Percentiles rank a stretch among this genome's conserved stretches.
phyloP scores from a whole-genome alignment of 2,797 vertebrate species.

The Stomatorhinus walkeri region DNA sequence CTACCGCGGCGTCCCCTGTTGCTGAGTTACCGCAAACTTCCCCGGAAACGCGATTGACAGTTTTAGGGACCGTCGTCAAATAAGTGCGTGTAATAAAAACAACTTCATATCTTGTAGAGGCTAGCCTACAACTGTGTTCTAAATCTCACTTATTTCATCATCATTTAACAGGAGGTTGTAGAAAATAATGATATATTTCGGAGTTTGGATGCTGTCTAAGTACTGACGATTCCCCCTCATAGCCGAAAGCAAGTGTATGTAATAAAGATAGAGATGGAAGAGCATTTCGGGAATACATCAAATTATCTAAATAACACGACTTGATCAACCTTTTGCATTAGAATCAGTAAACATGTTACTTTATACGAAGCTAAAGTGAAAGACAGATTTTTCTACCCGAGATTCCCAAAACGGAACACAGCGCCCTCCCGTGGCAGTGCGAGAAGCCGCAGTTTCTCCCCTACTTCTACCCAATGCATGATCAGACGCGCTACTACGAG shows the following conservation, averaged over 20 bases:
- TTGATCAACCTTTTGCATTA: neutral
- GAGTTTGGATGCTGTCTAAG: neutral
- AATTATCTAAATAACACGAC: neutral
- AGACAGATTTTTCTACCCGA: neutral
- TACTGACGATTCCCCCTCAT: neutral
- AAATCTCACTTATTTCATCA: neutral
- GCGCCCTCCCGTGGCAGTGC: neutral
- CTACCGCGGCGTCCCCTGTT: conserved; percentile 39
- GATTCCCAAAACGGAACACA: neutral
- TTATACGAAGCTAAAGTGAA: neutral
- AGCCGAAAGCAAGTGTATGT: neutral
- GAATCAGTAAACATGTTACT: neutral
- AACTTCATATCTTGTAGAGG: neutral
- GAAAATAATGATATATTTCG: neutral
- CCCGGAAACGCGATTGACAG: conserved; percentile 10
- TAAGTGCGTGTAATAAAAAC: neutral
- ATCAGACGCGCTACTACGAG: neutral
- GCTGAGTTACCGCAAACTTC: conserved; percentile 52
- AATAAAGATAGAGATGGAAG: neutral
- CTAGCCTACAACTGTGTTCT: neutral
- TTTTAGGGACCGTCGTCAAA: conserved; percentile 24
- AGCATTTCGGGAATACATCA: neutral
- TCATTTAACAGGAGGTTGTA: neutral
- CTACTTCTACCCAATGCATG: neutral
- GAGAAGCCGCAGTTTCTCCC: neutral